Conservation (phyloP, 2,797 vertebrate genomes). For the Falco concolor region DNA sequence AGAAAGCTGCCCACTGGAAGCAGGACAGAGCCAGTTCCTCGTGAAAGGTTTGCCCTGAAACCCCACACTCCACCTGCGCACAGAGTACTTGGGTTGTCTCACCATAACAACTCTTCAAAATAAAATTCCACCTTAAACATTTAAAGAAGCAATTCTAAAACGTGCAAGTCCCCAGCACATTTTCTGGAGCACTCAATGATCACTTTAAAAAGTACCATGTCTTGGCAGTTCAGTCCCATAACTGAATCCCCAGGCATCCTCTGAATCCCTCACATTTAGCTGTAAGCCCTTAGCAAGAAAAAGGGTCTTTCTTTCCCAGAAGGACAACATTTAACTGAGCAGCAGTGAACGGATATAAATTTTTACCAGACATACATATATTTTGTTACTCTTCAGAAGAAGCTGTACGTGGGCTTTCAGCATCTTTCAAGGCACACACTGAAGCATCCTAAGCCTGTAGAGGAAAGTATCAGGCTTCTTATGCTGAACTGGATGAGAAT, state of each 20-base stretch:
- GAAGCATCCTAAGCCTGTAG: neutral
- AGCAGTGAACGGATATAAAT: neutral
- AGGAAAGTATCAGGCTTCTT: neutral
- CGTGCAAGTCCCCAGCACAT: rapidly evolving
- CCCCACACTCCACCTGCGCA: no score
- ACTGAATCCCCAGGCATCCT: neutral
- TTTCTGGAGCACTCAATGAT: neutral
- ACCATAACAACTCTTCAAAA: neutral
- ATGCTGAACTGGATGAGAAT: neutral
- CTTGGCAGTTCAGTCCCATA: rapidly evolving
- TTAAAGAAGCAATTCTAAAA: neutral
- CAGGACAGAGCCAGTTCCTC: rapidly evolving
- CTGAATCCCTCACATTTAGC: neutral
- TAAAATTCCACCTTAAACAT: neutral
- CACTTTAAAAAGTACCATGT: neutral
- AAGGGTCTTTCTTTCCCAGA: neutral
- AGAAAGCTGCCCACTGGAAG: neutral
- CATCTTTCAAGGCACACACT: neutral
- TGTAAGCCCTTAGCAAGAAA: neutral
- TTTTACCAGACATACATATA: neutral
- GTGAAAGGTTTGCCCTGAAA: neutral
- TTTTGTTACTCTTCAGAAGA: neutral
- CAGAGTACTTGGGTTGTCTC: neutral
- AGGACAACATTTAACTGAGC: neutral
- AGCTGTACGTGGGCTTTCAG: neutral